These are phyloP conservation scores for Galagoides demidoff DNA, from an alignment of 2,797 vertebrate genomes.

Conservation along the genomic window DNA sequence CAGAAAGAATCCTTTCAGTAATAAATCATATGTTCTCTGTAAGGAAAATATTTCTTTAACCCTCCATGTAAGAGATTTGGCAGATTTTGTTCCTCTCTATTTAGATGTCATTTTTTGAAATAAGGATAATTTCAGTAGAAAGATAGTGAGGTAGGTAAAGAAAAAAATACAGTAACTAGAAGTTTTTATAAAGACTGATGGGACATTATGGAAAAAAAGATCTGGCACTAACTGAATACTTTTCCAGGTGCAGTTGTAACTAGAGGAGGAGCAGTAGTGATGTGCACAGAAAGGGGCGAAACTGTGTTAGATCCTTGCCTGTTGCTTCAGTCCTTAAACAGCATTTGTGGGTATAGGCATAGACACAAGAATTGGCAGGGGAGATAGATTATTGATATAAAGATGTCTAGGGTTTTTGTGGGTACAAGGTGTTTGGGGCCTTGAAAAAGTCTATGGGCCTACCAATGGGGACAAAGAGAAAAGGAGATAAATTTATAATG, in stretches of 20 bases:
- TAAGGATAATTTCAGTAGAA: slow-evolving; percentile 30
- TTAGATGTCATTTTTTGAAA: slow-evolving; percentile 47
- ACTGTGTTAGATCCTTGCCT: background rate
- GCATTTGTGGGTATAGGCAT: background rate
- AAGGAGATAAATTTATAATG: background rate
- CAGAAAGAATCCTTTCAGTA: background rate
- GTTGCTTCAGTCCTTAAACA: background rate
- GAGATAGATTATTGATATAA: background rate
- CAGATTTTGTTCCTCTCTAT: background rate
- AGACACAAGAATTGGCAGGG: background rate
- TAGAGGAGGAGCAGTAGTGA: background rate
- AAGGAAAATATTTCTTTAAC: slow-evolving; percentile 32
- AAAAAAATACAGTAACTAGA: background rate
- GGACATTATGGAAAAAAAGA: background rate
- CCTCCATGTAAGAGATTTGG: background rate
- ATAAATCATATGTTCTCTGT: slow-evolving; percentile 35
- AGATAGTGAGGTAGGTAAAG: background rate
- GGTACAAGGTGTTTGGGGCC: background rate
- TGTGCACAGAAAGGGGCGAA: background rate
- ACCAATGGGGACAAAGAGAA: background rate
- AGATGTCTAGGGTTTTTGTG: background rate
- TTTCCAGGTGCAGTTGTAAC: background rate
- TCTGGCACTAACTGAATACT: background rate
- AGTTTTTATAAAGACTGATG: slow-evolving; percentile 11
- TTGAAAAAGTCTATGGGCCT: background rate